Conservation (phyloP, 2,888 invertebrate species). For the Heliconius ismenius region DNA sequence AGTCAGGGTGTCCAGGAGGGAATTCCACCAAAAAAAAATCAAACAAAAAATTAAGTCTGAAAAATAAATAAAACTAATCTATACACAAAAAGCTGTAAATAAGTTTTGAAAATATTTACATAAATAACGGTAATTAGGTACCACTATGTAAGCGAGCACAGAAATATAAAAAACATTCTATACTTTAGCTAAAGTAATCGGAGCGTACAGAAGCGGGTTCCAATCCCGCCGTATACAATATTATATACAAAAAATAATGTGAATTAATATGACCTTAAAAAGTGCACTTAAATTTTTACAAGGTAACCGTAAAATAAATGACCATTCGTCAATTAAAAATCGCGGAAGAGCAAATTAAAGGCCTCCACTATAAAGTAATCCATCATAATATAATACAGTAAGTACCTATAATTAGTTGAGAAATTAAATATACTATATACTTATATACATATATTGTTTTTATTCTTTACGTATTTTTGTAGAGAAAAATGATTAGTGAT, state of each 20-base stretch:
- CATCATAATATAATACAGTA: slow-evolving; percentile 21
- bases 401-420: slow-evolving; percentile 13
- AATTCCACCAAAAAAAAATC: no score
- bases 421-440: background rate
- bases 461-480: background rate
- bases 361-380: slow-evolving; percentile 5
- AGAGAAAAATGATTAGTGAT: no score
- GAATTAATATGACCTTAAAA: background rate
- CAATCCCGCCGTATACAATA: background rate
- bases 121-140: no score
- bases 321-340: slow-evolving; percentile 24
- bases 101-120: no score
- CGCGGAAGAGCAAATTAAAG: slow-evolving; percentile 25
- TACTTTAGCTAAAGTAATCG: background rate
- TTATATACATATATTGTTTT: background rate
- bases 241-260: background rate
- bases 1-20: no score
- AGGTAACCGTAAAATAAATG: slow-evolving; percentile 7
- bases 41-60: no score
- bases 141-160: no score
- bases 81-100: no score
- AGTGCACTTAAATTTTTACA: slow-evolving; percentile 11
- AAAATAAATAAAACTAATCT: no score
- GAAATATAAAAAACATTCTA: no score
- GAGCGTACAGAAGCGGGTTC: background rate